Evolutionary conservation across 2,888 invertebrate genomes (phyloP).

Genomic region (Eubasilissa splendida): DNA sequence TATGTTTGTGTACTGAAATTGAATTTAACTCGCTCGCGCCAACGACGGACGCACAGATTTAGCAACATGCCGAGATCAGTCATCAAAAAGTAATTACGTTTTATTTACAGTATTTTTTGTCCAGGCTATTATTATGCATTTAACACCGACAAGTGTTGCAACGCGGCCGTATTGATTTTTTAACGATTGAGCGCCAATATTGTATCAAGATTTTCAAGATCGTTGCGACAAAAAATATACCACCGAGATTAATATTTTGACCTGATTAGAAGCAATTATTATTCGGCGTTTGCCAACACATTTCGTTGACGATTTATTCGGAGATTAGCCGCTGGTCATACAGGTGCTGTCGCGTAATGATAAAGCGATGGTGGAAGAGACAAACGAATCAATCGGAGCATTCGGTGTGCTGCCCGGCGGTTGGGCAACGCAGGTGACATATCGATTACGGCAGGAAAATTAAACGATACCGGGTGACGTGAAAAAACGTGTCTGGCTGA

Average conservation of each 20-base stretch:
- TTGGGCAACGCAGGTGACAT: conserved; percentile 12
- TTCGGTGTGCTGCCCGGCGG: background rate
- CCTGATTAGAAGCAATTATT: conserved; percentile 39
- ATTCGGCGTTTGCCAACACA: conserved; percentile 29
- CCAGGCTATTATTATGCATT: conserved; percentile 19
- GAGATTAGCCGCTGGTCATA: background rate
- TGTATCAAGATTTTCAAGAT: conserved; percentile 25
- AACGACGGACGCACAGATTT: background rate
- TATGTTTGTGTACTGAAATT: no score
- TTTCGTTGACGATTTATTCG: conserved; percentile 17
- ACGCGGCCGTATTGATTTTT: conserved; percentile 17
- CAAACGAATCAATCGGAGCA: conserved; percentile 7
- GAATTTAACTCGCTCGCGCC: no score
- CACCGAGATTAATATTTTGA: conserved; percentile 33
- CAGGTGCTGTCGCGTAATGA: background rate
- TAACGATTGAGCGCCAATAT: conserved; percentile 11
- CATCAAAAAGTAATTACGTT: conserved; percentile 9
- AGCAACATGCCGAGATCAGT: background rate
- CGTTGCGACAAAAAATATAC: conserved; percentile 27
- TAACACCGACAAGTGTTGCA: conserved; percentile 27
- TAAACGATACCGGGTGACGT: no score
- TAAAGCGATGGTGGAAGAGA: background rate
- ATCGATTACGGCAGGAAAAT: background rate
- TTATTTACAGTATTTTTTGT: conserved; percentile 8
- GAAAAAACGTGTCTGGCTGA: no score